Evolutionary conservation across 2,888 invertebrate species (phyloP).

Genomic region (Scaptomyza polygonia): DNA sequence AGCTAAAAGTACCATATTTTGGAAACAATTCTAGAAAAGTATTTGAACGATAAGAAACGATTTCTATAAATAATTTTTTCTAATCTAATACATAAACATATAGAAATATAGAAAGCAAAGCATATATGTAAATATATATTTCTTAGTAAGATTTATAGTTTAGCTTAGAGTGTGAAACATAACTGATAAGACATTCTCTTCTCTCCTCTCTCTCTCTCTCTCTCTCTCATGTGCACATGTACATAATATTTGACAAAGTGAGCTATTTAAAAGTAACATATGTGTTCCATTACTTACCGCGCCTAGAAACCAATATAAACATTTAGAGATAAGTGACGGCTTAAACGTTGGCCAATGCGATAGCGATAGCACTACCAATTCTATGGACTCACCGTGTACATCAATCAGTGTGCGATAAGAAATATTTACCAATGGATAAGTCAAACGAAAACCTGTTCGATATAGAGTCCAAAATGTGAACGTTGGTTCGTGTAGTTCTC

Average conservation of each 20-base stretch:
- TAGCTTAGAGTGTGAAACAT: too few species aligned
- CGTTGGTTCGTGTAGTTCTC: constrained; percentile 37
- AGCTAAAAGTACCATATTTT: neutral
- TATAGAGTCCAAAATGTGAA: constrained; percentile 11
- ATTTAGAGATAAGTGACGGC: constrained; percentile 34
- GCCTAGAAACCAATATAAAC: constrained; percentile 43
- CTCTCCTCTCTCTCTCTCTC: too few species aligned
- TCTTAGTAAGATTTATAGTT: too few species aligned
- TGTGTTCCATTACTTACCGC: constrained; percentile 17
- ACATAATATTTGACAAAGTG: too few species aligned
- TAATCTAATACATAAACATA: neutral
- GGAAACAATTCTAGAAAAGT: neutral
- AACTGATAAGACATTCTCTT: too few species aligned
- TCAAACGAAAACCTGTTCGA: constrained; percentile 40
- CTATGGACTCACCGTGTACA: constrained; percentile 32
- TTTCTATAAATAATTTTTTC: neutral
- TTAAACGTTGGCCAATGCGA: constrained; percentile 34
- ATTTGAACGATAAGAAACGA: neutral
- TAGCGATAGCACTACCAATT: constrained; percentile 22
- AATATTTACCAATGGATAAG: constrained; percentile 55
- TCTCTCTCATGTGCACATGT: too few species aligned
- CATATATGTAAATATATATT: too few species aligned
- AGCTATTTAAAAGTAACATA: constrained; percentile 10
- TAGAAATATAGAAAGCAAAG: neutral
- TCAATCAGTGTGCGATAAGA: constrained; percentile 72